Base-by-base conservation (phyloP, 1,140 invertebrate genomes). In the Hyles euphorbiae region DNA sequence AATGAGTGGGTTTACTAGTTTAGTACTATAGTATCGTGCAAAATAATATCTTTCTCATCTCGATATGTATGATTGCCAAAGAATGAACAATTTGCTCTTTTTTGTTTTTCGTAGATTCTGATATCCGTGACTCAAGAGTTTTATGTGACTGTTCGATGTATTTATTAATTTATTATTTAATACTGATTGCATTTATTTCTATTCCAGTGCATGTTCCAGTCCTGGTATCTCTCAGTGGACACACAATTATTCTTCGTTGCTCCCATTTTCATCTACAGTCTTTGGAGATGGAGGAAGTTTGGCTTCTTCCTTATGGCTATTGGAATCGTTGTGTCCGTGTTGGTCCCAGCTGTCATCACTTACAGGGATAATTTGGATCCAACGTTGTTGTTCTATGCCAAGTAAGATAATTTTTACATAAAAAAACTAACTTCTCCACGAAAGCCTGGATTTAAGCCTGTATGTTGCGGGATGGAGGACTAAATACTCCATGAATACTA, bases 191-290 rank as follows among this genome's bases (percentile, higher is more conserved):
- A 36, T 61, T 48, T 59, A 57, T 52, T 63, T 65, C 65, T 55
- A 89, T 40, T 90, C 50, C 82, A 96, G 95, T 97, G 96, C 75
- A 95, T 98, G 92, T 95, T 95, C 53, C 95, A 96, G 91, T 94
- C 95, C 0, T 98, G 96, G 96, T 98, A 97, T 72, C 87, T 98
- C 53, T 94, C 96, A 4, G 95, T 95, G 56, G 96, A 98, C 76
- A 96, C 96, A 48, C 96, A 97, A 78, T 89, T 97, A 56, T 96
- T 96, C 80, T 89, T 96, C 61, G 78, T 96, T 2, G 93, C 94
- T 12, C 94, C 95, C 0, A 82, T 96, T 12, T 90, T 97, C 65
- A 91, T 96, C 53, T 94, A 93, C 73, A 91, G 92, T 3, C 74
- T 94, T 46, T 93, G 92, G 91, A 92, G 90, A 64, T 93, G 91